Evolutionary conservation across 2,113 vertebrate species (phyloP), one percentile per base, ranked within the genome.

Genomic region (Peromyscus leucopus): DNA sequence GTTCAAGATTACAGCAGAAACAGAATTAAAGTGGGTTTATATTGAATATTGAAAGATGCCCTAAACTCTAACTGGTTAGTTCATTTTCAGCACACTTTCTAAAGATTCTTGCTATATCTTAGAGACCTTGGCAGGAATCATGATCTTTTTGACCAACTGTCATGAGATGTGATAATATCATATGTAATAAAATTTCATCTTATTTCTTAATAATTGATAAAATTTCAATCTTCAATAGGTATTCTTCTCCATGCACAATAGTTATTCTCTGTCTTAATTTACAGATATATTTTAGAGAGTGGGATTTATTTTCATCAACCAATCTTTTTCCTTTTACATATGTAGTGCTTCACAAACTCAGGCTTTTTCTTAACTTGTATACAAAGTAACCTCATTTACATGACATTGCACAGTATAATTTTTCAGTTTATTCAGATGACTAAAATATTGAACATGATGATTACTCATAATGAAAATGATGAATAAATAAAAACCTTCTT

Each of bases 281-380:
- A 93, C 86, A 96, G 63, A 92, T 93, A 65, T 88, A 96, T 36
- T 95, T 97, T 75, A 95, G 83, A 95, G 46, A 89, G 36, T 71
- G 55, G 39, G 69, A 97, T 65, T 95, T 63, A 97, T 97, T 97
- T 97, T 95, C 17, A 78, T 51, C 22, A 97, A n/a, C 51, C 51
- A 97, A 1, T 13, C 21, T 75, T 97, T 96, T 96, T 71, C 36
- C 80, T 95, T 17, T 92, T 96, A 93, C 36, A 98, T 96, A 96
- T 97, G 97, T 97, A 92, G 93, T 97, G 94, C 39, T 96, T 97
- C 72, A 92, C 79, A 96, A 96, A 93, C 98, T 98, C 91, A 98
- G 26, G 88, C 19, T 98, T 98, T 97, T 48, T 89, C 46, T 98
- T 98, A 67, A 22, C 63, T 97, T 97, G 48, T 95, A 93, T 59